Percentiles rank a stretch among this genome's conserved stretches.
Evolutionary conservation across 2,113 vertebrate species (phyloP).

Genomic region (Marcusenius ussheri): DNA sequence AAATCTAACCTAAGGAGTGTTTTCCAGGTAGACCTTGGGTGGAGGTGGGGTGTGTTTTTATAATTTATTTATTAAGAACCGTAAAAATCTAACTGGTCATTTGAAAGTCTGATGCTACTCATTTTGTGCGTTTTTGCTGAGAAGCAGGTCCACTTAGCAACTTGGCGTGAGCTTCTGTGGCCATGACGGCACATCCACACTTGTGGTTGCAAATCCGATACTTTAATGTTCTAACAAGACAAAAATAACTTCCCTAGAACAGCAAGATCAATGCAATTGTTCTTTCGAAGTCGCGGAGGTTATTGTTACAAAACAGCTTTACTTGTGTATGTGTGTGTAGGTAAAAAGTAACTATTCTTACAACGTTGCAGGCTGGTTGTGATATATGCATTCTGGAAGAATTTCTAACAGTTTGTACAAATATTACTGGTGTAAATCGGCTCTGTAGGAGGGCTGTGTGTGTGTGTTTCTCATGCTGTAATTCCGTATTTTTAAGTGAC

Average conservation of each 20-base stretch:
- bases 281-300: neutral
- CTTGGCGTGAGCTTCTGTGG: neutral
- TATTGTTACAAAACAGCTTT: neutral
- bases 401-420: neutral
- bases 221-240: neutral
- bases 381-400: neutral
- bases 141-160: neutral
- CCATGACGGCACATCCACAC: neutral
- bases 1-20: neutral
- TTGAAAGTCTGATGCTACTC: neutral
- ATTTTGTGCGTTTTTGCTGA: neutral
- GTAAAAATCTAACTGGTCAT: neutral
- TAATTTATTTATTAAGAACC: neutral
- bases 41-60: neutral
- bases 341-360: neutral
- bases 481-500: neutral
- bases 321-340: neutral
- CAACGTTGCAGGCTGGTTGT: neutral
- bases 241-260: neutral
- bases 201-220: neutral
- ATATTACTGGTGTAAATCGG: neutral
- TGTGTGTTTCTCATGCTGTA: neutral
- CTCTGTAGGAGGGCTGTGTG: neutral
- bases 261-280: neutral
- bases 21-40: neutral